Evolutionary conservation across 2,888 invertebrate species (phyloP).

Genomic region (Nomada ruficornis): DNA sequence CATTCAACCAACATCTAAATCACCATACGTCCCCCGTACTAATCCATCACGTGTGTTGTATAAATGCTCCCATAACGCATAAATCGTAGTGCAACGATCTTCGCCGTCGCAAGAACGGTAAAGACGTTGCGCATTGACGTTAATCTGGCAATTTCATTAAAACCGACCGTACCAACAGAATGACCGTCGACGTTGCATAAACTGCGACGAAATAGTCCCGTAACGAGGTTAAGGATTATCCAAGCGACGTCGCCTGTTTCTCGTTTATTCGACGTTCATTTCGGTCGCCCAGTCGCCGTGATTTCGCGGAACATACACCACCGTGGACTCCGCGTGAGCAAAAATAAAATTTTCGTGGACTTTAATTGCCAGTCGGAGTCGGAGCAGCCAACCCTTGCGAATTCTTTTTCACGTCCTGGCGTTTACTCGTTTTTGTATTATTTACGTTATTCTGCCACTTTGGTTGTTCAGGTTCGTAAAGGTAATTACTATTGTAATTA

Average conservation of each 20-base stretch:
- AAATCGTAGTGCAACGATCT: no score
- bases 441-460: neutral
- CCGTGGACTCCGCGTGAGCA: neutral
- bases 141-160: constrained; percentile 62
- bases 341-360: constrained; percentile 31
- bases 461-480: neutral
- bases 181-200: constrained; percentile 39
- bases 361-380: constrained; percentile 26
- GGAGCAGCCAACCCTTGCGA: neutral
- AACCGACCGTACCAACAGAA: constrained; percentile 13
- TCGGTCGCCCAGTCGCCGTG: constrained; percentile 14
- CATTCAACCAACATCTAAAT: no score
- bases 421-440: neutral
- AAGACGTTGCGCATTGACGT: constrained; percentile 33
- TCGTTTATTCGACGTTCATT: constrained; percentile 44
- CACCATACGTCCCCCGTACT: no score
- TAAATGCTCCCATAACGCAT: no score
- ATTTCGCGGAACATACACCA: neutral
- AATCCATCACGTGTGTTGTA: no score
- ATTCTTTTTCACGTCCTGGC: no score
- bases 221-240: constrained; percentile 62
- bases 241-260: constrained; percentile 39
- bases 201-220: constrained; percentile 44
- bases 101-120: neutral
- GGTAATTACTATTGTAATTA: no score